Base-by-base conservation (phyloP, 1,140 invertebrate genomes). In the Macrobrachium rosenbergii region DNA sequence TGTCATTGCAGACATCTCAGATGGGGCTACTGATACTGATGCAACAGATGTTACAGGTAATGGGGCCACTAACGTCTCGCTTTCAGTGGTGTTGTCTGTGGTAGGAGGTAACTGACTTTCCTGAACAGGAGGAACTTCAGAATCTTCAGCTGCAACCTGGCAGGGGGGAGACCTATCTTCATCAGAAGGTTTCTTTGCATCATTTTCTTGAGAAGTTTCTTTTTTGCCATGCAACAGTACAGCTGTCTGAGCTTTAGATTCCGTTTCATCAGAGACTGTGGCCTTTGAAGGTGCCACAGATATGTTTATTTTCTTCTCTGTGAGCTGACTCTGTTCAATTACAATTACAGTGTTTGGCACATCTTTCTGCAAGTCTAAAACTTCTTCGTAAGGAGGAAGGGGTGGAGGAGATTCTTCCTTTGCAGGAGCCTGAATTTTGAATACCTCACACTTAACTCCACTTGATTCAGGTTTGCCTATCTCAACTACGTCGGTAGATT, bases 381-480 rank as follows among this genome's bases (percentile, higher is more conserved):
- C 19, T 21, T 77, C 80, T 64, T 88, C 86, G 14, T 83, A 88
- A 12, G 59, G 80, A 59, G 73, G 80, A 5, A 83, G 81, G 6
- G 86, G 80, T 21, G 86, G 86, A 14, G 86, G 80, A 17, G 86
- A 83, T 37, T 88, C 86, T 12, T 87, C 86, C 63, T 88, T 88
- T 11, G 45, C 62, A 12, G 78, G 19, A 23, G 78, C 7, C 10
- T 64, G 81, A 28, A 62, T 64, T 52, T 75, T 82, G 17, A 87
- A 28, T 10, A 7, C 37, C 52, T 83, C 12, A 52, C 52, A 52
- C 52, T 37, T 37, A 37, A 37, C 28, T 37, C 3, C 28, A 37
- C 28, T 37, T 37, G 52, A 52, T 52, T 52, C 52, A 52, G 52
- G 52, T 12, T 52, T 52, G 12, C 0, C 52, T 52, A 52, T 5